Evolutionary conservation across 2,797 vertebrate genomes (phyloP), one percentile per base, ranked within the genome.

Genomic region (Macropodus opercularis): DNA sequence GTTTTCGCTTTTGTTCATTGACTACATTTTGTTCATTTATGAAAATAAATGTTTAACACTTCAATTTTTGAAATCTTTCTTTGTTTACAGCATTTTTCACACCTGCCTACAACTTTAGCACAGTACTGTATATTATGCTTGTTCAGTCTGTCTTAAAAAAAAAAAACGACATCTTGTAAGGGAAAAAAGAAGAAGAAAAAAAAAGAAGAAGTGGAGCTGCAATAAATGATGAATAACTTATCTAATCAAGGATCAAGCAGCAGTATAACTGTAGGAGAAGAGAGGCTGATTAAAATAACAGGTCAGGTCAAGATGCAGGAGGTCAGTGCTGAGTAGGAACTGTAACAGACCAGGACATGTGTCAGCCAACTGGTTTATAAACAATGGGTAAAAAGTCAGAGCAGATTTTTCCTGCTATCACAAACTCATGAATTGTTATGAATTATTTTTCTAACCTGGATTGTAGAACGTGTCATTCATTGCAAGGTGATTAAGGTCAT

Each of bases 221-320:
- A 27, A 57, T 60, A 18, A 58, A 32, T 51, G 62, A 77, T 70
- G 55, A 80, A 78, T 83, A 70, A 48, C 46, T 62, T 75, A 75
- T 76, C 53, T 85, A 79, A 87, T 85, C 68, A 86, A 76, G 69
- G 52, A 87, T 85, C 66, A 86, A 76, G 69, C 52, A 44, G 74
- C 69, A 73, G 66, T 75, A 42, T 54, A 44, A 75, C 69, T 75
- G 66, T 75, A 42, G 70, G 55, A 63, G 63, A 60, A 54, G 55
- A 76, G 54, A 26, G 58, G 6, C 72, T 81, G 84, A 88, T 86
- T 85, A 80, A 47, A 80, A 55, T 35, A 53, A 62, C 63, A 79
- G 75, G 73, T 51, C 48, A 51, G 81, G 77, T 88, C 72, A 80
- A 23, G 43, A 40, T 40, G 36, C 52, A 77, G 71, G 81, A 84